Conservation (phyloP, 2,888 invertebrate species). For the Tillus elongatus region DNA sequence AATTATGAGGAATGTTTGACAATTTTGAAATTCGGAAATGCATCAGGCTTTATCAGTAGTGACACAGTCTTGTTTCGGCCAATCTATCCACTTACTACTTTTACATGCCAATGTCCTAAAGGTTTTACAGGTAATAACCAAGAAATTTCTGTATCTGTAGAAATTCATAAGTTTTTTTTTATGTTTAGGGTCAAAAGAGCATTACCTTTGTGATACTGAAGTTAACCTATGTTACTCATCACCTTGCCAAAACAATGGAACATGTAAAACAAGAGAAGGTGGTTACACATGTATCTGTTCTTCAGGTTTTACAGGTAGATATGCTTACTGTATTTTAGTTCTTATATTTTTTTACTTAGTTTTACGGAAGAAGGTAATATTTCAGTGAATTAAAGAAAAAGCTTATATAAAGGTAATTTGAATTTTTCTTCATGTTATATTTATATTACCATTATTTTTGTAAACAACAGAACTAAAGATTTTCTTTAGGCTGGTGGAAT, state of each 20-base stretch:
- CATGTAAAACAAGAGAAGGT: constrained; percentile 76
- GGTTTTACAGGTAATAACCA: constrained; percentile 72
- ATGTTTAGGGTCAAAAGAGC: constrained; percentile 65
- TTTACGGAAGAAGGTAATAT: too few species aligned
- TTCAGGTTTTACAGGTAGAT: constrained; percentile 62
- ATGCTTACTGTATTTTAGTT: neutral
- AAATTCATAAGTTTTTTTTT: constrained; percentile 12
- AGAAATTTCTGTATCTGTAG: constrained; percentile 2
- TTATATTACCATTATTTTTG: too few species aligned
- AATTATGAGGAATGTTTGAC: constrained; percentile 91
- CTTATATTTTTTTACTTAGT: too few species aligned
- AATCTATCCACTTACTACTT: constrained; percentile 89
- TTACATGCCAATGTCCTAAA: constrained; percentile 82
- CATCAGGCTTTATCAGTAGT: constrained; percentile 80
- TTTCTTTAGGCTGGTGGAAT: too few species aligned
- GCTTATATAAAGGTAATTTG: too few species aligned
- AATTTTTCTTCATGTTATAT: too few species aligned
- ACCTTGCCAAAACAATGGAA: constrained; percentile 83
- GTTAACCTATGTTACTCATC: constrained; percentile 95
- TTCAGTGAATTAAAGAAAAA: too few species aligned
- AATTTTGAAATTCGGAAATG: constrained; percentile 85
- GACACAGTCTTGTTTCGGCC: constrained; percentile 87
- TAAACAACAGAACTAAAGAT: too few species aligned
- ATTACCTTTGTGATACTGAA: constrained; percentile 91
- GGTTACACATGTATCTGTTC: constrained; percentile 86